These are phyloP conservation scores for Phymorhynchus buccinoides DNA, from an alignment of 1,140 invertebrate genomes.

Conservation along the genomic window DNA sequence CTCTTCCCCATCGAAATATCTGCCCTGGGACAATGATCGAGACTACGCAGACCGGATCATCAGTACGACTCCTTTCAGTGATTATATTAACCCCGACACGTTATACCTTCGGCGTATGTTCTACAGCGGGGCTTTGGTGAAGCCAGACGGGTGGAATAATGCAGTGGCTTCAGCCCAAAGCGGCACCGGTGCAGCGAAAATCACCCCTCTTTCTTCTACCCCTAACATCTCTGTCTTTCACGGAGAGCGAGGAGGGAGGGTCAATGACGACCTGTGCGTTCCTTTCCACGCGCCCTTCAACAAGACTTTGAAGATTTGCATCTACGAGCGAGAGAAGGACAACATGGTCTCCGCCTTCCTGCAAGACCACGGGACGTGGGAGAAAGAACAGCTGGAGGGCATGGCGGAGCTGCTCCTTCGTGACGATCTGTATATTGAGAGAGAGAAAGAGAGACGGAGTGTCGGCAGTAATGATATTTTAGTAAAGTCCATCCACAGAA, in stretches of 20 bases:
- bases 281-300: conserved; percentile 42
- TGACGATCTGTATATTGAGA: not conserved
- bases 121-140: not conserved
- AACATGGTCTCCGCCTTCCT: conserved; percentile 53
- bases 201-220: not conserved
- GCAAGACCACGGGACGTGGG: conserved; percentile 50
- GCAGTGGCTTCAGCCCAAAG: too few species aligned
- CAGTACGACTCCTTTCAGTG: not conserved
- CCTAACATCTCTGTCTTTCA: conserved; percentile 2
- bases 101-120: conserved; percentile 14
- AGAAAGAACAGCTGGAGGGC: conserved; percentile 48
- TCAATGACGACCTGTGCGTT: conserved; percentile 39
- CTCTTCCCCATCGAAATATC: not conserved
- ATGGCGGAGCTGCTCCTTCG: conserved; percentile 41
- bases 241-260: not conserved
- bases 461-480: not conserved
- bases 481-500: not conserved
- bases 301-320: conserved; percentile 50
- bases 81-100: conserved; percentile 31
- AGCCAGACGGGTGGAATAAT: not conserved
- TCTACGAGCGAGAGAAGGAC: conserved; percentile 50
- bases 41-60: not conserved
- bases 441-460: not conserved
- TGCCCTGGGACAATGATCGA: not conserved
- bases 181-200: not conserved